These are phyloP conservation scores for Dysdera silvatica DNA, from an alignment of 1,140 invertebrate genomes.

Conservation along the genomic window DNA sequence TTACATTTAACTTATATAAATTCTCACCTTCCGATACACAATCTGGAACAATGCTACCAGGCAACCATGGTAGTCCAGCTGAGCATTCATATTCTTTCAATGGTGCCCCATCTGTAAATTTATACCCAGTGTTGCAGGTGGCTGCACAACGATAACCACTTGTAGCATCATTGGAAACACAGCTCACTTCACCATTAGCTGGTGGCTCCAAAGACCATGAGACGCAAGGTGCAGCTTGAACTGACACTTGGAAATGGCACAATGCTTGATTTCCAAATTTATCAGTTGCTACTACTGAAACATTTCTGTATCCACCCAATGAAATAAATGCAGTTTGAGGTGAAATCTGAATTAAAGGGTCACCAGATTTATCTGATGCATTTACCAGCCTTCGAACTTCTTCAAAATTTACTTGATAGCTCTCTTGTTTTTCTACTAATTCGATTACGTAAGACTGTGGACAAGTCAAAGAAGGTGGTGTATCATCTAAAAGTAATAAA, in stretches of 20 bases:
- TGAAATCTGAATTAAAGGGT: constrained; percentile 67
- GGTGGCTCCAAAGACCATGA: constrained; percentile 86
- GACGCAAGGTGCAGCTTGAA: constrained; percentile 84
- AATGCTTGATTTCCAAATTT: constrained; percentile 79
- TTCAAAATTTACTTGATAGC: constrained; percentile 85
- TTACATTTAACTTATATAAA: no score
- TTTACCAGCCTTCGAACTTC: constrained; percentile 78
- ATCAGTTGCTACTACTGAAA: constrained; percentile 82
- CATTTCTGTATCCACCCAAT: constrained; percentile 84
- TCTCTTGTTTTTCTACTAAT: constrained; percentile 78
- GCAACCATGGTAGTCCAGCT: constrained; percentile 61
- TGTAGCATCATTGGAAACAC: constrained; percentile 56
- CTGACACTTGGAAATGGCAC: constrained; percentile 82
- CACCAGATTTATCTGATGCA: constrained; percentile 78
- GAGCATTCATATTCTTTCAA: constrained; percentile 78
- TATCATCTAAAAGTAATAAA: constrained; percentile 57
- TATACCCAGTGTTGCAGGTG: constrained; percentile 73
- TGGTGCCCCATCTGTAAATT: constrained; percentile 79
- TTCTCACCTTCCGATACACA: constrained; percentile 68
- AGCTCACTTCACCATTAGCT: constrained; percentile 78
- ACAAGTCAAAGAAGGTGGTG: constrained; percentile 81
- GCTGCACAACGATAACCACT: constrained; percentile 78
- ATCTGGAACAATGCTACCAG: constrained; percentile 78
- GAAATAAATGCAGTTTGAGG: constrained; percentile 78
- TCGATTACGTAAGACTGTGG: constrained; percentile 90